Conservation (phyloP, 2,113 vertebrate genomes). For the Boleophthalmus pectinirostris region DNA sequence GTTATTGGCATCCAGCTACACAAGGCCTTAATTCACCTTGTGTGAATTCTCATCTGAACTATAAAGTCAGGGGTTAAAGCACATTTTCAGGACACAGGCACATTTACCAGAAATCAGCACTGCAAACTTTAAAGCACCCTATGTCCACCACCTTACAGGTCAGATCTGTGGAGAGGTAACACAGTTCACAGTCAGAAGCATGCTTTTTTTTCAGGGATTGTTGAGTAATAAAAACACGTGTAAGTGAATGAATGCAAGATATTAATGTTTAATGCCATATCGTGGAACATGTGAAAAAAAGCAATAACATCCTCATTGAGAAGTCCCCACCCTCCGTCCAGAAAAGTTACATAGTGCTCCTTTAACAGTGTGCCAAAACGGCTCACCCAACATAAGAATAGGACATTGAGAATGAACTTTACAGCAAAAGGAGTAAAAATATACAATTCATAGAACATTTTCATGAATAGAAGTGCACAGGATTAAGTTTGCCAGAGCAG, state of each 20-base stretch:
- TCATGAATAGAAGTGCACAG: neutral
- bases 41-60: neutral
- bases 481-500: neutral
- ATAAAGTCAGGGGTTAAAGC: neutral
- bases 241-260: too few relatives aligned
- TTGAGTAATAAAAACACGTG: too few relatives aligned
- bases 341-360: too few relatives aligned
- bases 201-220: too few relatives aligned
- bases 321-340: too few relatives aligned
- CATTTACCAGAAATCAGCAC: constrained; percentile 5
- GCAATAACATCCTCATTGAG: too few relatives aligned
- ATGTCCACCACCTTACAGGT: too few relatives aligned
- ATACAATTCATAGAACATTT: neutral
- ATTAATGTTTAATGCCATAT: too few relatives aligned
- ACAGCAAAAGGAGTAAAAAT: neutral
- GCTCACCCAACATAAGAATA: neutral
- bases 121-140: neutral
- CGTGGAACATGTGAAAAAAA: too few relatives aligned
- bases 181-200: too few relatives aligned
- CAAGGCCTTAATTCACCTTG: neutral
- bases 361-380: neutral
- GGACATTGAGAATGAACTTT: neutral
- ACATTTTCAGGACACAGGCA: neutral
- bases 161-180: too few relatives aligned
- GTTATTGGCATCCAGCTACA: neutral